Conservation (phyloP, 2,113 vertebrate genomes). For the Paracanthobrama guichenoti region DNA sequence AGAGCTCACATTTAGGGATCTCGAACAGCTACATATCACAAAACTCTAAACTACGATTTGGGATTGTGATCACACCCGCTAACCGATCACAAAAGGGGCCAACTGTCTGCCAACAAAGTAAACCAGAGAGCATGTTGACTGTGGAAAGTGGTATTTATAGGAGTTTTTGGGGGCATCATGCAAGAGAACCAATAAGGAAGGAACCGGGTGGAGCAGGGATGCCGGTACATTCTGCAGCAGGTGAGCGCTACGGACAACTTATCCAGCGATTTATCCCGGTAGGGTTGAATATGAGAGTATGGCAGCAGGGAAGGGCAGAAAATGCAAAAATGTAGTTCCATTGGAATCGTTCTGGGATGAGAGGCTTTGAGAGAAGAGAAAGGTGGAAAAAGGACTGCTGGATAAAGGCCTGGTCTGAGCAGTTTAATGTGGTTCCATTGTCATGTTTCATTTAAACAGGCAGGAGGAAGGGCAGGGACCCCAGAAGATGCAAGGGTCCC, state of each 20-base stretch:
- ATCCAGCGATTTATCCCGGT: slow-evolving; percentile 58
- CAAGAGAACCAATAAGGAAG: slow-evolving; percentile 56
- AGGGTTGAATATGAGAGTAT: slow-evolving; percentile 43
- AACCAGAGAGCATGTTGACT: neutral
- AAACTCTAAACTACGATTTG: slow-evolving; percentile 34
- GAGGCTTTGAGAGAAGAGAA: neutral
- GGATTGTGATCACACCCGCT: slow-evolving; percentile 12
- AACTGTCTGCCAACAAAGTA: slow-evolving; percentile 39
- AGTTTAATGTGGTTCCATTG: slow-evolving; percentile 45
- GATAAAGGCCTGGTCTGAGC: slow-evolving; percentile 9
- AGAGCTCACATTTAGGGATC: slow-evolving; percentile 46
- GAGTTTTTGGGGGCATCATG: slow-evolving; percentile 60
- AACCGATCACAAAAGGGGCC: neutral
- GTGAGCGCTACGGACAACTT: slow-evolving; percentile 56
- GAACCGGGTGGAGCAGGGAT: slow-evolving; percentile 25
- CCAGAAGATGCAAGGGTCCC: slow-evolving; percentile 6
- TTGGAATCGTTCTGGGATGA: slow-evolving; percentile 62
- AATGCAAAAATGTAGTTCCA: neutral
- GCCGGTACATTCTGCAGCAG: neutral
- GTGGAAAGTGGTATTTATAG: slow-evolving; percentile 43
- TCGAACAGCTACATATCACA: slow-evolving; percentile 21
- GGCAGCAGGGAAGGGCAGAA: slow-evolving; percentile 40
- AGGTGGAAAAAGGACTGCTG: no score
- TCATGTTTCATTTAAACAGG: slow-evolving; percentile 47
- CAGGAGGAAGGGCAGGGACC: slow-evolving; percentile 43